Conservation (phyloP, 2,113 vertebrate genomes). For the Grus americana region DNA sequence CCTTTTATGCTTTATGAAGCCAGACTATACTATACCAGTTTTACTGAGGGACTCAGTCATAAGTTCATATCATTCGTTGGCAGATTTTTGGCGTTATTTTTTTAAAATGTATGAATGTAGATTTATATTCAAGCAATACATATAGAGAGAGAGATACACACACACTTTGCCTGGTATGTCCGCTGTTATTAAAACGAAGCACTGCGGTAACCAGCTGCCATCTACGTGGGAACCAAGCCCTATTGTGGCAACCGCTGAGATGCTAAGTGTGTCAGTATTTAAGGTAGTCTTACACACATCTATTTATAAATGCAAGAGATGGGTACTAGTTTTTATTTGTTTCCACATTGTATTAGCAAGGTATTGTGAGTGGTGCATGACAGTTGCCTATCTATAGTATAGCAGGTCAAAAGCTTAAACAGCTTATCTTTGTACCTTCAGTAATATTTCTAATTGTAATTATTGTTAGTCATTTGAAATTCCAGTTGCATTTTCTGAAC, state of each 20-base stretch:
- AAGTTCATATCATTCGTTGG: not conserved
- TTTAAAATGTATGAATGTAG: not conserved
- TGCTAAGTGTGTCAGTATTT: not conserved
- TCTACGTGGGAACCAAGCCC: not conserved
- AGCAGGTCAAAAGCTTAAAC: not conserved
- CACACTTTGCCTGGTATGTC: not conserved
- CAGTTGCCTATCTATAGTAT: not conserved
- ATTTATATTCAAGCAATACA: slow-evolving; percentile 1
- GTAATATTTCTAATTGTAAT: not conserved
- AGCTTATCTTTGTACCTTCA: not conserved
- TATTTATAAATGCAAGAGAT: not conserved
- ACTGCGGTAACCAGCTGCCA: not conserved
- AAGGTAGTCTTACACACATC: not conserved
- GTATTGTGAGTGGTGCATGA: not conserved
- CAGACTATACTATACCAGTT: not conserved
- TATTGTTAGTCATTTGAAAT: not conserved
- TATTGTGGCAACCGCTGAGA: not conserved
- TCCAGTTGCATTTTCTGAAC: not conserved
- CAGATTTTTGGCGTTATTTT: not conserved
- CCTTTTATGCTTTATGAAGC: not conserved
- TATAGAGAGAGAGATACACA: not conserved
- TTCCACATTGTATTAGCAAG: not conserved
- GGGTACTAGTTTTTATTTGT: not conserved
- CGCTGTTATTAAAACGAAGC: not conserved
- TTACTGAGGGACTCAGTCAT: not conserved